These are phyloP conservation scores for Drosophila parthenogenetica DNA, from an alignment of 2,888 invertebrate species.

Conservation along the genomic window DNA sequence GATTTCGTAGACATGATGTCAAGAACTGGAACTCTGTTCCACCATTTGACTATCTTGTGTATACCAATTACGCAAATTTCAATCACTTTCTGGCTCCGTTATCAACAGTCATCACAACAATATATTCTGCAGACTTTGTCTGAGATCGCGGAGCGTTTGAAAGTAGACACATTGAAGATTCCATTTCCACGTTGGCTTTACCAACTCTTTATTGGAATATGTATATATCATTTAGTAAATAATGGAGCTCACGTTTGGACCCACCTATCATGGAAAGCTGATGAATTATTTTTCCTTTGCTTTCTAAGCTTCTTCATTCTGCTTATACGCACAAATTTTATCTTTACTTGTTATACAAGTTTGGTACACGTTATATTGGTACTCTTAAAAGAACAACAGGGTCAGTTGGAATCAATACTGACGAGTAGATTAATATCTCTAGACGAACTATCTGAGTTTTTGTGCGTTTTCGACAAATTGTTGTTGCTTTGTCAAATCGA, in stretches of 20 bases:
- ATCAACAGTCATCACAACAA: slow-evolving; percentile 27
- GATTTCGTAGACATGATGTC: slow-evolving; percentile 10
- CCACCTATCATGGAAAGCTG: not conserved
- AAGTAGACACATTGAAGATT: slow-evolving; percentile 31
- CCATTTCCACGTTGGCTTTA: slow-evolving; percentile 19
- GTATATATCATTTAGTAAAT: not conserved
- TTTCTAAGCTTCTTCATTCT: not conserved
- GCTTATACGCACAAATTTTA: slow-evolving; percentile 14
- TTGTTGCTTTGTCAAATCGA: slow-evolving; percentile 22
- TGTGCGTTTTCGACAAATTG: slow-evolving; percentile 9
- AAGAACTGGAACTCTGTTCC: slow-evolving; percentile 2
- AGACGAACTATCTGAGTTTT: not conserved
- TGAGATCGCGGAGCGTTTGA: slow-evolving; percentile 7
- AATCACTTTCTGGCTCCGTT: slow-evolving; percentile 22
- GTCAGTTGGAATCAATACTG: slow-evolving; percentile 5
- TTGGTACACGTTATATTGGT: slow-evolving; percentile 21
- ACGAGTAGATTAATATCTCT: not conserved
- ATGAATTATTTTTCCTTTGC: not conserved
- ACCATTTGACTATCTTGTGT: not conserved
- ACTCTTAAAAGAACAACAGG: slow-evolving; percentile 11
- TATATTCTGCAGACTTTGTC: slow-evolving; percentile 16
- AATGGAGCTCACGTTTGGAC: not conserved
- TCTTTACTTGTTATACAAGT: slow-evolving; percentile 25
- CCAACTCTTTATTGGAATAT: slow-evolving; percentile 22
- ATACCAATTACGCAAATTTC: slow-evolving; percentile 16